A percentile compares a stretch with the other conserved stretches of the same genome.
Conservation (phyloP, 2,888 invertebrate genomes). For the Caenorhabditis angaria region DNA sequence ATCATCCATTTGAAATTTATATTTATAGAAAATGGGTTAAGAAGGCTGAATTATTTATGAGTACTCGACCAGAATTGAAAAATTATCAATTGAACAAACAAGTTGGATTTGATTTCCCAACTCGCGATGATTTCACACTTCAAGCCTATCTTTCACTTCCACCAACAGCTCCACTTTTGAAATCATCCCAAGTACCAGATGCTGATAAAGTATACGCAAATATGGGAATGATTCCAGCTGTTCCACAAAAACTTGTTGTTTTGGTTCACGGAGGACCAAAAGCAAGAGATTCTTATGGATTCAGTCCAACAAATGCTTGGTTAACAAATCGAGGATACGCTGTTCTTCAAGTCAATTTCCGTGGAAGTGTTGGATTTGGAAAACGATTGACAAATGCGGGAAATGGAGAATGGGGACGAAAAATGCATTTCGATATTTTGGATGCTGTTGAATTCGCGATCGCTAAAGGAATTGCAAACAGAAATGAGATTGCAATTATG, state of each 20-base stretch:
- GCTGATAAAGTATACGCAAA: conserved; percentile 63
- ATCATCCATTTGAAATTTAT: conserved; percentile 68
- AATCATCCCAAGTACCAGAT: conserved; percentile 57
- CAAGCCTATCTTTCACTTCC: conserved; percentile 71
- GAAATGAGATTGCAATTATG: conserved; percentile 63
- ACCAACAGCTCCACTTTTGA: conserved; percentile 58
- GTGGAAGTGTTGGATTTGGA: conserved; percentile 70
- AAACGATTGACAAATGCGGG: conserved; percentile 69
- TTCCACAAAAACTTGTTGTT: conserved; percentile 66
- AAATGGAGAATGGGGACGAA: conserved; percentile 72
- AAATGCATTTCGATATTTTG: conserved; percentile 71
- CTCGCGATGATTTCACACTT: conserved; percentile 68
- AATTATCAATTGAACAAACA: conserved; percentile 63
- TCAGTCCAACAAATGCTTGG: conserved; percentile 67
- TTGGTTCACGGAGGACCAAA: conserved; percentile 71
- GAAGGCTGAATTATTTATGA: conserved; percentile 67
- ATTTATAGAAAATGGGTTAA: conserved; percentile 52
- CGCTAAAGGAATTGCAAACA: conserved; percentile 62
- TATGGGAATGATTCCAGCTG: conserved; percentile 65
- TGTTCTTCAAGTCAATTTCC: conserved; percentile 71
- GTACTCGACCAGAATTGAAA: conserved; percentile 64
- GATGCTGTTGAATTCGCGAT: conserved; percentile 70
- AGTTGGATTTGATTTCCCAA: conserved; percentile 69
- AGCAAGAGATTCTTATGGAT: conserved; percentile 68
- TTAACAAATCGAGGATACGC: conserved; percentile 70